Evolutionary conservation across 2,888 invertebrate genomes (phyloP).

Genomic region (Ormia ochracea): DNA sequence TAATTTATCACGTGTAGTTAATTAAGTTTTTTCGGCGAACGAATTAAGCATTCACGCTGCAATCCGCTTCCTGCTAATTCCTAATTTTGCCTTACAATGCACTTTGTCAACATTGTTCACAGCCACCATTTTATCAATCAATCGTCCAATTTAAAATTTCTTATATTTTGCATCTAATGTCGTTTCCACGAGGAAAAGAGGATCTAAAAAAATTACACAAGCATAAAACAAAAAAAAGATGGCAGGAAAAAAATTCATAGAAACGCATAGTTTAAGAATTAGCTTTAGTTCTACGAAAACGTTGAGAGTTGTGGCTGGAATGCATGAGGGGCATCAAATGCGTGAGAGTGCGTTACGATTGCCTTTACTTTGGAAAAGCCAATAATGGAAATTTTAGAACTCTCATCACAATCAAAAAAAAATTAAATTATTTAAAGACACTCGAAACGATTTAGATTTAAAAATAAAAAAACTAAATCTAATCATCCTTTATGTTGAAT

Average conservation of each 20-base stretch:
- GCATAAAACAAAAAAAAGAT: background rate
- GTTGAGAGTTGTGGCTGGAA: background rate
- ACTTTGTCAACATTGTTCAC: too few species aligned
- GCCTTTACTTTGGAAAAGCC: constrained; percentile 29
- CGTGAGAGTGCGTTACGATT: constrained; percentile 75
- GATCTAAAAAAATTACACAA: background rate
- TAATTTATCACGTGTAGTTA: too few species aligned
- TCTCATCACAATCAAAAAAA: constrained; percentile 23
- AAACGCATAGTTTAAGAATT: constrained; percentile 36
- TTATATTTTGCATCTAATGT: background rate
- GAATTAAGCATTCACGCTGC: too few species aligned
- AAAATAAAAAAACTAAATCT: constrained; percentile 11
- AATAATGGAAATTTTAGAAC: too few species aligned
- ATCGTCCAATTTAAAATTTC: too few species aligned
- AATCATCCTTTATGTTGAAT: constrained; percentile 29
- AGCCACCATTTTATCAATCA: too few species aligned
- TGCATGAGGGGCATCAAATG: constrained; percentile 72
- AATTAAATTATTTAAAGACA: background rate
- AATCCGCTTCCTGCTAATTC: too few species aligned
- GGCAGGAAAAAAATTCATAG: background rate
- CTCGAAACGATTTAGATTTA: background rate
- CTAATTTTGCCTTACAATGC: too few species aligned
- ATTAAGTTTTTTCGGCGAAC: too few species aligned
- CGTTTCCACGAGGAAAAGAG: background rate
- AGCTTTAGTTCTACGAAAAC: constrained; percentile 22